phyloP scores from a whole-genome alignment of 2,888 invertebrate species.

The Plebejus melissa region DNA sequence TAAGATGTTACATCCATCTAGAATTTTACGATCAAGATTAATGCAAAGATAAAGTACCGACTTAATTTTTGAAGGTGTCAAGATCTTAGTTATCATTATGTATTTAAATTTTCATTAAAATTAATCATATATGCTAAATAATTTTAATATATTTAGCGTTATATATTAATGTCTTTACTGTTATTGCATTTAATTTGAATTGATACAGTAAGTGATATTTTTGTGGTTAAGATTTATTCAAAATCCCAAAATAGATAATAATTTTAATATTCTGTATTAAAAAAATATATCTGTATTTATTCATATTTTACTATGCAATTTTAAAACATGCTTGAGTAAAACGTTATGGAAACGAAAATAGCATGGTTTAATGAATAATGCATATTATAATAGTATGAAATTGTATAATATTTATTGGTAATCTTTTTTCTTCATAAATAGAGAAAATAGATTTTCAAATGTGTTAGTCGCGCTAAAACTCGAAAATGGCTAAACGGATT shows the following conservation, averaged over 20 bases:
- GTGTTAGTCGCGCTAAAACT: no score
- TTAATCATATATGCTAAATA: constrained; percentile 3
- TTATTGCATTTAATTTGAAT: background rate
- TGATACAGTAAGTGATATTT: background rate
- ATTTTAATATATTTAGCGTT: background rate
- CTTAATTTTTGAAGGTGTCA: constrained; percentile 8
- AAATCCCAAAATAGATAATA: background rate
- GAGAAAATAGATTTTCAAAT: no score
- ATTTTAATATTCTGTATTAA: background rate
- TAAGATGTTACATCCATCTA: background rate
- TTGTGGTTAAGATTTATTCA: background rate
- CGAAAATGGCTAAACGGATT: no score
- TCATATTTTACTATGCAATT: background rate
- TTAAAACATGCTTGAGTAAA: no score
- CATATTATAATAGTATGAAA: no score
- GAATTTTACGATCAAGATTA: constrained; percentile 7
- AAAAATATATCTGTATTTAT: background rate
- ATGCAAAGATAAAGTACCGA: background rate
- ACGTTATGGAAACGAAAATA: no score
- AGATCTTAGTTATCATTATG: constrained; percentile 2
- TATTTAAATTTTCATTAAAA: background rate
- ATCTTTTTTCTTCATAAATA: no score
- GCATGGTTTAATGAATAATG: no score
- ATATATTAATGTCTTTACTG: background rate
- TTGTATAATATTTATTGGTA: no score